Evolutionary conservation across 2,888 invertebrate genomes (phyloP).

Genomic region (Diploptera punctata): DNA sequence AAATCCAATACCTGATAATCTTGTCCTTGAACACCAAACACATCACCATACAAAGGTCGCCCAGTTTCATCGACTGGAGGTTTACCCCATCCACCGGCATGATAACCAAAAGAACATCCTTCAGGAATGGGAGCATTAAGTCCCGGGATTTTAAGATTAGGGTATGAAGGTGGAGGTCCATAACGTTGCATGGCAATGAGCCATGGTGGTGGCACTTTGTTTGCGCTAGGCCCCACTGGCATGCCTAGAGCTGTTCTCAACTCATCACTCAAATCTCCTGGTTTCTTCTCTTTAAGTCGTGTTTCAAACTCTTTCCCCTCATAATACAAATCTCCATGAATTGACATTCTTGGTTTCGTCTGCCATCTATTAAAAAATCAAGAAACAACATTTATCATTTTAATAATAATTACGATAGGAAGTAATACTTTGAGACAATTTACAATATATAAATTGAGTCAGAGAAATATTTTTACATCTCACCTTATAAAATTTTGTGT

Average conservation of each 20-base stretch:
- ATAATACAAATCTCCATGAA: constrained; percentile 98
- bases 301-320: constrained; percentile 99
- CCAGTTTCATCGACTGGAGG: constrained; percentile 99
- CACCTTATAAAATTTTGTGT: too few species aligned
- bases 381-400: not conserved
- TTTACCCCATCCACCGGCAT: constrained; percentile 99
- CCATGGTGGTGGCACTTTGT: constrained; percentile 65
- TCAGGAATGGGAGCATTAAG: constrained; percentile 98
- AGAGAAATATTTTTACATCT: too few species aligned
- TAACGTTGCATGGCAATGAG: constrained; percentile 70
- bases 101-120: constrained; percentile 97
- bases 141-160: constrained; percentile 96
- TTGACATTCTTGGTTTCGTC: constrained; percentile 98
- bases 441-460: too few species aligned
- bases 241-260: constrained; percentile 96
- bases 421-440: too few species aligned
- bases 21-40: constrained; percentile 85
- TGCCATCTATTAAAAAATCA: constrained; percentile 77
- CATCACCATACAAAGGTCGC: constrained; percentile 97
- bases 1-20: constrained; percentile 78
- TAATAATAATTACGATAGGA: too few species aligned
- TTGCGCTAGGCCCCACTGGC: constrained; percentile 95
- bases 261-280: constrained; percentile 96
- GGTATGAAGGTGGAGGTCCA: constrained; percentile 99
- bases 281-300: constrained; percentile 96